Percentiles rank a stretch among this genome's conserved stretches.
Conservation (phyloP, 2,888 invertebrate species). For the Dione juno region DNA sequence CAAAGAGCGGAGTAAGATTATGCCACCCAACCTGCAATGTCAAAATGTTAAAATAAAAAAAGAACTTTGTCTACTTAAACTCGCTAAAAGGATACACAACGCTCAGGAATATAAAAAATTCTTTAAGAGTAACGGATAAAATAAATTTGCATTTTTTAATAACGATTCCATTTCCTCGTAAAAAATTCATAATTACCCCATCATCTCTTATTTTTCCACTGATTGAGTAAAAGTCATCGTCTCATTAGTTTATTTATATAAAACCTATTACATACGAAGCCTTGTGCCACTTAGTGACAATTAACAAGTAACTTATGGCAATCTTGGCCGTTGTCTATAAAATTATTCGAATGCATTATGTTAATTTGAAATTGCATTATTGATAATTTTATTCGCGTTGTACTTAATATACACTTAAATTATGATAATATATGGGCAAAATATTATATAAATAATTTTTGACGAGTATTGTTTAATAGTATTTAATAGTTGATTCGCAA, state of each 20-base stretch:
- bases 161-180: no score
- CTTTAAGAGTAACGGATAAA: no score
- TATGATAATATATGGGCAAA: no score
- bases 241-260: not conserved
- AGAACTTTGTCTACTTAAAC: no score
- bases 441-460: not conserved
- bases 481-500: not conserved
- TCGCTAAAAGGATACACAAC: no score
- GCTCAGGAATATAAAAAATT: no score
- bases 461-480: not conserved
- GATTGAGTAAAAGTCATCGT: not conserved
- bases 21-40: no score
- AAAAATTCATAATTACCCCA: no score
- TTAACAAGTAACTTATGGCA: constrained; percentile 15
- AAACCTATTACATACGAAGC: not conserved
- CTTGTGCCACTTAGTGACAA: constrained; percentile 14
- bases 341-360: constrained; percentile 8
- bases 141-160: no score
- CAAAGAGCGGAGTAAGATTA: no score
- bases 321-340: constrained; percentile 12
- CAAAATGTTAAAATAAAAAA: no score
- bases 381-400: not conserved
- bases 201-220: no score
- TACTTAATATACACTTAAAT: not conserved
- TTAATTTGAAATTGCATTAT: not conserved